These are phyloP conservation scores for Achlya flavicornis DNA, from an alignment of 2,888 invertebrate genomes.

Conservation along the genomic window DNA sequence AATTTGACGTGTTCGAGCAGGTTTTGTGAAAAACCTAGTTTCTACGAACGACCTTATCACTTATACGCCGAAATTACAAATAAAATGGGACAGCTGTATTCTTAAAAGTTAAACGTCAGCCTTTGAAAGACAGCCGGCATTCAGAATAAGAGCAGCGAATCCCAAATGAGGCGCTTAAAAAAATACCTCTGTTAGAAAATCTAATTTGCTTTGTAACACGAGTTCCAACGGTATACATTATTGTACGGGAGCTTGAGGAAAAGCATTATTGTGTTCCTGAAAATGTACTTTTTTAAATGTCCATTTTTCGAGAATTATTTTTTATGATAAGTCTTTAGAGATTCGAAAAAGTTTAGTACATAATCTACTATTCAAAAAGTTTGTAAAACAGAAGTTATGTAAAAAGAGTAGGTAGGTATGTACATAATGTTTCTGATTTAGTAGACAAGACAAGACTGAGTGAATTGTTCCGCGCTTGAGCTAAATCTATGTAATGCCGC, in stretches of 20 bases:
- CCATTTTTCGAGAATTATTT: background rate
- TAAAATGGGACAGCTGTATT: background rate
- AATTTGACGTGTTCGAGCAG: too few species aligned
- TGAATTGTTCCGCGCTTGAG: too few species aligned
- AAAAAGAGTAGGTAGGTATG: background rate
- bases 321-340: background rate
- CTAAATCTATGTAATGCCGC: too few species aligned
- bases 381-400: too few species aligned
- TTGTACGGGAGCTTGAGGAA: background rate
- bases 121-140: background rate
- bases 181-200: conserved; percentile 1
- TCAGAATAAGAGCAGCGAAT: background rate
- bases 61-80: background rate
- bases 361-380: too few species aligned
- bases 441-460: too few species aligned
- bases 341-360: background rate
- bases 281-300: background rate
- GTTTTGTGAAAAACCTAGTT: too few species aligned
- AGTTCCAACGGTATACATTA: background rate
- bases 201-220: conserved; percentile 1
- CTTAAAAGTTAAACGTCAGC: background rate
- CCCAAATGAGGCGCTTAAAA: conserved; percentile 2
- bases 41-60: too few species aligned
- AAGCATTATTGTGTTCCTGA: background rate
- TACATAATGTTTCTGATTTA: too few species aligned